These are phyloP conservation scores for Congeria kusceri DNA, from an alignment of 2,888 invertebrate species.

Conservation along the genomic window DNA sequence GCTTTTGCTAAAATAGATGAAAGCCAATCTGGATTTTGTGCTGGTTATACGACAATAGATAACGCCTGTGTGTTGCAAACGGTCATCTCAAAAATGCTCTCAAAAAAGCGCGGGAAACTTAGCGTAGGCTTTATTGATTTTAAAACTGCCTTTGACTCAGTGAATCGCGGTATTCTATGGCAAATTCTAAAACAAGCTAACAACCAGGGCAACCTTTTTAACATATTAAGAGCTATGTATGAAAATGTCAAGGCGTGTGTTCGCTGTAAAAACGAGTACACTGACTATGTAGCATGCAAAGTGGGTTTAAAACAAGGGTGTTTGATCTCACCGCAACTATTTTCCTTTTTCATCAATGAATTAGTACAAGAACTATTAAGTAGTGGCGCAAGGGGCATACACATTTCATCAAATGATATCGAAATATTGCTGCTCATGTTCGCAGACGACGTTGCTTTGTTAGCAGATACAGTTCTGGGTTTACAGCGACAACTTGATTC, in stretches of 20 bases:
- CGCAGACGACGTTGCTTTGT: too few species aligned
- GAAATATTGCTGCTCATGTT: too few species aligned
- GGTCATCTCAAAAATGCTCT: neutral
- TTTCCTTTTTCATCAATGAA: slow-evolving; percentile 11
- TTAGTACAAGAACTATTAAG: neutral
- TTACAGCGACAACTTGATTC: too few species aligned
- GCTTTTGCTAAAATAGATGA: slow-evolving; percentile 6
- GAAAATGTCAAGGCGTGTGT: neutral
- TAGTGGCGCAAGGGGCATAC: neutral
- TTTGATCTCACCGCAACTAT: neutral
- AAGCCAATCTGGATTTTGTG: slow-evolving; percentile 1
- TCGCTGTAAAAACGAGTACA: too few species aligned
- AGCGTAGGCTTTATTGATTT: neutral
- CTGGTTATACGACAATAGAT: neutral
- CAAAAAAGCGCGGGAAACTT: slow-evolving; percentile 1
- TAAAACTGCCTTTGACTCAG: neutral
- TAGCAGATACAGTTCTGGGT: too few species aligned
- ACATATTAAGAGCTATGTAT: neutral
- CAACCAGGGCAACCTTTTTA: too few species aligned
- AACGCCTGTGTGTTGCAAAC: neutral
- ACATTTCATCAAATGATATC: too few species aligned
- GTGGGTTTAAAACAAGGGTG: slow-evolving; percentile 13
- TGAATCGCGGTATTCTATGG: too few species aligned
- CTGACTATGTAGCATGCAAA: too few species aligned
- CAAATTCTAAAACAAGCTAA: too few species aligned